Evolutionary conservation across 1,140 invertebrate genomes (phyloP), one percentile per base, ranked within the genome.

Genomic region (Drosophila tani): DNA sequence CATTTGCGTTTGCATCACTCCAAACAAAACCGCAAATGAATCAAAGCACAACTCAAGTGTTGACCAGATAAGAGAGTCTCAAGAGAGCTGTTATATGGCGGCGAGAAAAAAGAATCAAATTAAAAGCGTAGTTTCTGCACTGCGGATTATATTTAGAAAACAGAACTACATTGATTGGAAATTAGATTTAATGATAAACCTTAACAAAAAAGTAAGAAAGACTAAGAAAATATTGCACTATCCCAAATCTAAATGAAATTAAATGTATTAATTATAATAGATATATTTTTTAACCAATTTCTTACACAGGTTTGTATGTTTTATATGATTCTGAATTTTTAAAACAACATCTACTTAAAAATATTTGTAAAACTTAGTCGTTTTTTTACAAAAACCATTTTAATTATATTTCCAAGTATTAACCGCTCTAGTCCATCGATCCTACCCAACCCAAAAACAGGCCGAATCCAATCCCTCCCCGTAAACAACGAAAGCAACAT

Each of bases 401-500:
- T 38, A 38, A 38, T 4, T 57, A 12, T 14, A 41, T 24, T 27
- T 2, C 14, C 6, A 21, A 14, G 32, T 55, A 41, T 17, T 53
- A 5, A 24, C 14, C 4, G 9, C 19, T 53, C 7, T 21, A 53
- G 7, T 19, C 17, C 32, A 55, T 55, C 17, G 32, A 55, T 55
- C 4, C 32, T 15, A 21, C 49, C 35, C 27, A 55, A 43, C 14
- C 50, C 24, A 45, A 40, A 11, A 50, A 3, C 15, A 7, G 2
- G n/a, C 35, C 24, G 19, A 70, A 59, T 71, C 19, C 27, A 41
- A 43, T 46, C 17, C 53, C 46, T 32, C 29, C 38, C 29, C 47
- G 62, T 73, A 74, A 60, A 74, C 51, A 73, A 75, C 73, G 19
- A 75, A 57, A 75, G 73, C 73, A 75, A 65, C 73, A 76, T 76